Evolutionary conservation across 1,140 invertebrate genomes (phyloP).

Genomic region (Zaprionus camerounensis): DNA sequence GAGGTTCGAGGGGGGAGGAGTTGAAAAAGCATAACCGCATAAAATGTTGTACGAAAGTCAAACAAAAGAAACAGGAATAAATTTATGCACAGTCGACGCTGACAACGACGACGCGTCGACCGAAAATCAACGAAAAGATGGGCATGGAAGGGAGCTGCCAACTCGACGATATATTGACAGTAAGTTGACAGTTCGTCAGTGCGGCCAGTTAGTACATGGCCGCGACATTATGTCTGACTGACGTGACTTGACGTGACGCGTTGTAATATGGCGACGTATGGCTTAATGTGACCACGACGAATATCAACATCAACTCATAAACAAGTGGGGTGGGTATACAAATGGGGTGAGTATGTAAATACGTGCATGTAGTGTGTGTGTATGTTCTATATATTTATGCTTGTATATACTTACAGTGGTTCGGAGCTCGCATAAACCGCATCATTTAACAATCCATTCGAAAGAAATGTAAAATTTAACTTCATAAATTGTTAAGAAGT

Average conservation of each 20-base stretch:
- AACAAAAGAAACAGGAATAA: slow-evolving; percentile 69
- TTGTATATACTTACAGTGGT: slow-evolving; percentile 7
- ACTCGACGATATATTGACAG: slow-evolving; percentile 65
- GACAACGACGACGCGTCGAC: slow-evolving; percentile 8
- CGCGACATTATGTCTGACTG: slow-evolving; percentile 57
- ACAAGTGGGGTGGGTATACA: slow-evolving; percentile 6
- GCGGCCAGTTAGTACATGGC: slow-evolving; percentile 49
- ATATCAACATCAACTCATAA: slow-evolving; percentile 70
- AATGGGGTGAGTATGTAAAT: slow-evolving; percentile 5
- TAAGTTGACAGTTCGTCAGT: slow-evolving; percentile 75
- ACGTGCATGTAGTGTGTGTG: not conserved
- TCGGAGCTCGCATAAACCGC: not conserved
- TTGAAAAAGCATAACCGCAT: slow-evolving; percentile 20
- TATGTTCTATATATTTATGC: not conserved
- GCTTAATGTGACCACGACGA: slow-evolving; percentile 71
- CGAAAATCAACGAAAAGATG: slow-evolving; percentile 62
- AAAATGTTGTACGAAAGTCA: slow-evolving; percentile 55
- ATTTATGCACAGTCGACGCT: slow-evolving; percentile 70
- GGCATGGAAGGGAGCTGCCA: slow-evolving; percentile 1
- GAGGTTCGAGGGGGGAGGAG: not conserved
- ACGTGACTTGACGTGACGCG: slow-evolving; percentile 55
- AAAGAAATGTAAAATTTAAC: not conserved
- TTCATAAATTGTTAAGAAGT: slow-evolving; percentile 2
- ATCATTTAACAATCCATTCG: slow-evolving; percentile 1
- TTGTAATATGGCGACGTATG: slow-evolving; percentile 67